Base-by-base conservation (phyloP, 2,888 invertebrate genomes). In the Itoplectis maculator region DNA sequence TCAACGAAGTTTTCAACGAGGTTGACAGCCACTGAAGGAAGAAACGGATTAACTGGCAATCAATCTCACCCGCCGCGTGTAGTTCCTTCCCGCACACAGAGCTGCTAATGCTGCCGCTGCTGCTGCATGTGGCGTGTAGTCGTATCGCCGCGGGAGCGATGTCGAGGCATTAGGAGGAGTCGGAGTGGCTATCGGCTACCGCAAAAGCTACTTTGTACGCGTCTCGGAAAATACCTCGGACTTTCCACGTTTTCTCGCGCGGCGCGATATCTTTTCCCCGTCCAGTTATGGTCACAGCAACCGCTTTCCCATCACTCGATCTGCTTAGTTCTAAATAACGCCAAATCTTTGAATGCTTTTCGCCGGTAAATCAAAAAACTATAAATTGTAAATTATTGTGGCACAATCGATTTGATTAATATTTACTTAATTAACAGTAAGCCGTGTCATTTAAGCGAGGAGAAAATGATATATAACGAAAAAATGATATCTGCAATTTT, bases 11-110 rank as follows among this genome's bases (percentile, higher is more conserved):
- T 54, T 13, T 2, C 54, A 23, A 54, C 54, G 11, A 23, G 54
- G 54, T 65, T 42, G 66, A 49, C 13, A 66, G n/a, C 15, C 66
- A 47, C 66, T 45, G 47, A 15, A 45, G 47, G 65, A 75, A 56
- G 15, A 11, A 56, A 51, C 37, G 37, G 45, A 75, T 75, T 66
- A 54, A 75, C 40, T 29, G 65, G 51, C 74, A 66, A 75, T 75
- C 65, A 65, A 74, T 74, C 54, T 40, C 37, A 54, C 54, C 9
- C 65, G 29, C 9, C 65, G 29, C 29, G 42, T 29, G 29, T 56
- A 42, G n/a, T 18, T 54, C 54, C 37, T 63, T 5, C 54, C 37
- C 54, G 23, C 11, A 29, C 65, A 51, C 40, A 20, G 29, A 2
- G 29, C n/a, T n/a, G n/a, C n/a, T n/a, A n/a, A n/a, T n/a, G n/a